A percentile compares a stretch with the other conserved stretches of the same genome.
These are phyloP conservation scores for Aphis craccivora DNA, from an alignment of 1,140 invertebrate genomes.

Conservation along the genomic window DNA sequence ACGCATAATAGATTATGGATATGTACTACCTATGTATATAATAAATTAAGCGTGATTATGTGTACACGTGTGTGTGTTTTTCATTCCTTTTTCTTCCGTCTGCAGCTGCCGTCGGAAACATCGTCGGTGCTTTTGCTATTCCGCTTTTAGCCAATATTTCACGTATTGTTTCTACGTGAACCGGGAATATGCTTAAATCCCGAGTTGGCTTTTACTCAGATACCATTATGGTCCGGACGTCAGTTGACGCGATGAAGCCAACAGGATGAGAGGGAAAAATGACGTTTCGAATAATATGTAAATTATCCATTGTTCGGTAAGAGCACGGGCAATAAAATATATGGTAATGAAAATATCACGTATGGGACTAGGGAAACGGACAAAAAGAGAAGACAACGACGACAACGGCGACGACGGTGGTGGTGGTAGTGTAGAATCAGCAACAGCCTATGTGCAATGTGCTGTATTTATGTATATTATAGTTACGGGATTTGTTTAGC, in stretches of 20 bases:
- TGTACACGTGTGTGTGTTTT: background rate
- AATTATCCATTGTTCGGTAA: background rate
- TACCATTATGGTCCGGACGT: background rate
- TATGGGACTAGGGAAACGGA: background rate
- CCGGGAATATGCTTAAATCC: background rate
- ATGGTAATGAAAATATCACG: slow-evolving; percentile 2
- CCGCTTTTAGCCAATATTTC: background rate
- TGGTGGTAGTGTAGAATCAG: background rate
- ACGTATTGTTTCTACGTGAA: background rate
- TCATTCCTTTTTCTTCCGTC: no score
- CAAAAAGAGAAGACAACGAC: background rate
- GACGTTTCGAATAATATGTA: background rate
- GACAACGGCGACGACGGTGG: background rate
- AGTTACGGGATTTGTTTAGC: background rate
- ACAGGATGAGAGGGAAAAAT: background rate
- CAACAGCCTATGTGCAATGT: background rate
- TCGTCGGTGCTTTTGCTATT: background rate
- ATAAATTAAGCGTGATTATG: background rate
- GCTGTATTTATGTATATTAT: background rate
- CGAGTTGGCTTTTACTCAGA: background rate
- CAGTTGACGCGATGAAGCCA: background rate
- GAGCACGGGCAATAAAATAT: background rate
- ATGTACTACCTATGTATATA: background rate
- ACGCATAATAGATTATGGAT: background rate
- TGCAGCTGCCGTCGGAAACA: background rate